A percentile compares a stretch with the other conserved stretches of the same genome.
Evolutionary conservation across 2,888 invertebrate species (phyloP).

Genomic region (Eupeodes latifasciatus): DNA sequence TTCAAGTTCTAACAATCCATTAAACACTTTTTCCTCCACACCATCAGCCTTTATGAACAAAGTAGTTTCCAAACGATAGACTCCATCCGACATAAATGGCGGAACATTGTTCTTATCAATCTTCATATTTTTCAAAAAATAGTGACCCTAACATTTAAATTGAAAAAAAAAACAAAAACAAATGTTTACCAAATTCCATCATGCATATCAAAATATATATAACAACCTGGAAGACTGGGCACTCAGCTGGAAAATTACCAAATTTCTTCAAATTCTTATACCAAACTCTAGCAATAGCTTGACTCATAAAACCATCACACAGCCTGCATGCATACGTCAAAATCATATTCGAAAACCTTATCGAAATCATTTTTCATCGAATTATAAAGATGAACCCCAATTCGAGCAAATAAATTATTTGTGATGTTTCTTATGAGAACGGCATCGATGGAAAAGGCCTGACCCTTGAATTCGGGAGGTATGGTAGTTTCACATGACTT

Average conservation of each 20-base stretch:
- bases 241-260: conserved; percentile 17
- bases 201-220: neutral
- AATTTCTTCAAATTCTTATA: conserved; percentile 23
- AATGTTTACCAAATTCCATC: neutral
- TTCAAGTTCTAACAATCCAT: neutral
- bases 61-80: neutral
- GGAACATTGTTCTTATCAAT: conserved; percentile 26
- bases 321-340: conserved; percentile 17
- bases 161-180: neutral
- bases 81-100: conserved; percentile 6
- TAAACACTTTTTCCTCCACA: neutral
- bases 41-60: neutral
- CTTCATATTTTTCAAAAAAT: conserved; percentile 9
- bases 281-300: conserved; percentile 26
- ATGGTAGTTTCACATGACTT: conserved; percentile 10
- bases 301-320: conserved; percentile 34
- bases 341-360: conserved; percentile 16
- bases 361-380: neutral
- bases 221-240: neutral
- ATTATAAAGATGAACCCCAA: neutral
- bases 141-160: conserved; percentile 11
- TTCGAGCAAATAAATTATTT: neutral
- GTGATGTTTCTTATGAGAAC: neutral
- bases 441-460: neutral
- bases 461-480: neutral